Percentiles rank a stretch among this genome's conserved stretches.
These are phyloP conservation scores for Zhuqinia jingwanae DNA, from an alignment of 2,888 invertebrate species.

Conservation along the genomic window DNA sequence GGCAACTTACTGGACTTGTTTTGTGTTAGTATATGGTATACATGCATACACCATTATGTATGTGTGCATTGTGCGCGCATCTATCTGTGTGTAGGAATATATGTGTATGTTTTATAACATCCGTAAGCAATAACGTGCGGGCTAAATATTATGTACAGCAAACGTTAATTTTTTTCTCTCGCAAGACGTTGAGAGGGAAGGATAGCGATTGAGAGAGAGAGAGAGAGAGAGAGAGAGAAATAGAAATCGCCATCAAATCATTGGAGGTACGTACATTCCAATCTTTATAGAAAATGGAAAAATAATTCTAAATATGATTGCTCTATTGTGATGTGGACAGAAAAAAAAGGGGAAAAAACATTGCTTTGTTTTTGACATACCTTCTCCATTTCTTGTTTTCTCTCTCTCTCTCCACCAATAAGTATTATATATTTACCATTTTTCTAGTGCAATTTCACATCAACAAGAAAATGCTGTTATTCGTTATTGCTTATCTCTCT, in stretches of 20 bases:
- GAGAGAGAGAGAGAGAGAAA: constrained; percentile 1
- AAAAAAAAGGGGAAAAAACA: background rate
- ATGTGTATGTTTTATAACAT: too few relatives aligned
- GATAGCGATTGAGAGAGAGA: background rate
- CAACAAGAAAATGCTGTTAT: constrained; percentile 31
- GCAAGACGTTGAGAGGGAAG: too few relatives aligned
- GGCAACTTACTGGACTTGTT: too few relatives aligned
- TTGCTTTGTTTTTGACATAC: constrained; percentile 34
- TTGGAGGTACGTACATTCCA: constrained; percentile 12
- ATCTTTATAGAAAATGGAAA: constrained; percentile 41
- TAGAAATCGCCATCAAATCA: constrained; percentile 2
- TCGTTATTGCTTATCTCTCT: constrained; percentile 56
- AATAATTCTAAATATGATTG: constrained; percentile 38
- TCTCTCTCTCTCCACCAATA: background rate
- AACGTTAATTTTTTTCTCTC: too few relatives aligned
- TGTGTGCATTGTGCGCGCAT: too few relatives aligned
- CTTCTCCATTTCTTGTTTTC: background rate
- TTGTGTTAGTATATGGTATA: too few relatives aligned
- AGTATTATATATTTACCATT: background rate
- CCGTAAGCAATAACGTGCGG: too few relatives aligned
- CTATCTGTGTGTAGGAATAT: too few relatives aligned
- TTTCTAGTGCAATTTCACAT: constrained; percentile 17
- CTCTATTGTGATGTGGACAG: background rate
- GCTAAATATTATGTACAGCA: too few relatives aligned
- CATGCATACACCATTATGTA: too few relatives aligned